Percentiles rank a stretch among this genome's conserved stretches.
phyloP scores from a whole-genome alignment of 2,113 vertebrate species.

The Tragulus kanchil region DNA sequence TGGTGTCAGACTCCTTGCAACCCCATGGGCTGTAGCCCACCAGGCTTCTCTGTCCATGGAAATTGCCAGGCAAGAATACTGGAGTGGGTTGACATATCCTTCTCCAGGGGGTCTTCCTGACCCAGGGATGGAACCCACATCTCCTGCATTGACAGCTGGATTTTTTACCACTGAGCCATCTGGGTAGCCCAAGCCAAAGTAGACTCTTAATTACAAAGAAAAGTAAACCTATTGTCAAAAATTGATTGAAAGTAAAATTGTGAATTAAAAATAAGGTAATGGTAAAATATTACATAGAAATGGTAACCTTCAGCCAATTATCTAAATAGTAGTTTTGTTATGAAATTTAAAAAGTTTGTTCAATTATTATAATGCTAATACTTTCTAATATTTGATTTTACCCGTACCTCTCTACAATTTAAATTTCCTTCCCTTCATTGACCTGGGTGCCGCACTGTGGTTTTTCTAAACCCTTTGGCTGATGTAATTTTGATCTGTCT shows the following conservation, averaged over 20 bases:
- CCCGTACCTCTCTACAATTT: neutral
- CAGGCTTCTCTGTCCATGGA: no score
- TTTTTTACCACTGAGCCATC: no score
- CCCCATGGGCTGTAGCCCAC: no score
- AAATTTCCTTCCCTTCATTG: neutral
- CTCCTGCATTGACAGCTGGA: no score
- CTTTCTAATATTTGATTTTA: slow-evolving; percentile 9
- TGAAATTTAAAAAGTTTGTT: neutral
- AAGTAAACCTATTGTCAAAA: neutral
- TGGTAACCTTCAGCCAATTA: neutral
- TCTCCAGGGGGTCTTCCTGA: no score
- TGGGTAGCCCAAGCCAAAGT: neutral
- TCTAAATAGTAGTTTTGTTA: neutral
- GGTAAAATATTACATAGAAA: neutral
- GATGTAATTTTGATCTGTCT: neutral
- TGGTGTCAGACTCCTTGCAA: no score
- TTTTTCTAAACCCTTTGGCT: neutral
- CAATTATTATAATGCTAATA: neutral
- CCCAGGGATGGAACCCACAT: no score
- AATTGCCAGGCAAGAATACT: no score
- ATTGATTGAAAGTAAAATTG: neutral
- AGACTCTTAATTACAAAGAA: neutral
- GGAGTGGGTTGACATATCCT: no score
- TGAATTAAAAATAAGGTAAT: slow-evolving; percentile 13
- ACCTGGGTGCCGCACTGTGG: neutral